Evolutionary conservation across 2,797 vertebrate species (phyloP), one percentile per base, ranked within the genome.

Genomic region (Semaprochilodus insignis): DNA sequence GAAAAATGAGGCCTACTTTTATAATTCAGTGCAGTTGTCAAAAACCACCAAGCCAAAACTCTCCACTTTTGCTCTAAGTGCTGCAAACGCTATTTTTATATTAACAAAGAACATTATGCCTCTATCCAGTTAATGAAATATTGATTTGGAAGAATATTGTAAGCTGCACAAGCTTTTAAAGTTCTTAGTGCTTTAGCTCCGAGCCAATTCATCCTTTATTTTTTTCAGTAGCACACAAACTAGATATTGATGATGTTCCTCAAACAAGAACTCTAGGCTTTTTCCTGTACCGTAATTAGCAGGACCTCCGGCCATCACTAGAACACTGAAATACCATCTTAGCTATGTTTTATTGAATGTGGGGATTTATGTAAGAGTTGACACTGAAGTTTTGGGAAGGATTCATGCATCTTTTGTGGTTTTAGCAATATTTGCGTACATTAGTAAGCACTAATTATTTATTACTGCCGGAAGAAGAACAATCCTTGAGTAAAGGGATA

Each of bases 91-190:
- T 16, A 23, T 25, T 77, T 87, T 87, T 88, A 88, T 90, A 91
- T 90, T 93, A 92, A 75, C 36, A 16, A 82, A 52, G 48, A 66
- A 90, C 89, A 87, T 88, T 90, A 85, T 85, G 85, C 88, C 87
- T 89, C 85, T 86, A 85, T 93, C 86, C 89, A 90, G 86, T 88
- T 93, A 93, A 94, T 94, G 87, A 94, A 94, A 93, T 94, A 95
- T 94, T 94, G 93, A 94, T 93, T 92, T 91, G 88, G 84, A 92
- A 93, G 93, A 91, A 90, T 92, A 91, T 91, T 88, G 86, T 89
- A 88, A 88, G 89, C 78, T 78, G 40, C 77, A 81, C 89, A 90
- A 86, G 87, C 91, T 91, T 92, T 90, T 90, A 90, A 91, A 92
- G 90, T 72, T 81, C 87, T 90, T 88, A 85, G 87, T 87, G 87